phyloP scores from a whole-genome alignment of 2,113 vertebrate species.

The Xenus cinereus region DNA sequence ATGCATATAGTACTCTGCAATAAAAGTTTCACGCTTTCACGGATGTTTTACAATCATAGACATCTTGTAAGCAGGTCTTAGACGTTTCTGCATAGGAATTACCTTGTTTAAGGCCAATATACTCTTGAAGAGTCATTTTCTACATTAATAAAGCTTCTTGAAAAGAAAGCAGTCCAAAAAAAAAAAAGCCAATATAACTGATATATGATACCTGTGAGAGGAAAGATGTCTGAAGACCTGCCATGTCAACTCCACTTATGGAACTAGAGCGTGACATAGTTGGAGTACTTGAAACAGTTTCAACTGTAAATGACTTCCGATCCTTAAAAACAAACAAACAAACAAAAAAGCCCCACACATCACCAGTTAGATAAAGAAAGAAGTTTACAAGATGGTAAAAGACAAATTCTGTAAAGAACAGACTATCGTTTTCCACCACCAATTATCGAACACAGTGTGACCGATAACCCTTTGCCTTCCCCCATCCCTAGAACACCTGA shows the following conservation, averaged over 20 bases:
- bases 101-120: not conserved
- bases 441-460: not conserved
- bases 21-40: not conserved
- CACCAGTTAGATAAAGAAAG: not conserved
- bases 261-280: constrained; percentile 93
- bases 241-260: constrained; percentile 86
- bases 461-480: not conserved
- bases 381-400: not conserved
- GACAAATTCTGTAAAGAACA: not conserved
- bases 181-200: not conserved
- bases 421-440: not conserved
- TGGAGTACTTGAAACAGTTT: constrained; percentile 88
- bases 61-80: not conserved
- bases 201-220: constrained; percentile 82
- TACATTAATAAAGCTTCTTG: not conserved
- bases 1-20: too few relatives aligned
- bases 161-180: not conserved
- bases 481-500: not conserved
- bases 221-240: constrained; percentile 85
- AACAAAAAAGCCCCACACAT: not conserved
- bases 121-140: not conserved
- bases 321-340: constrained; percentile 73
- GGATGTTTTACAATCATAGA: not conserved
- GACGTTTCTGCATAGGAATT: not conserved
- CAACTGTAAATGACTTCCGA: constrained; percentile 77